phyloP scores from a whole-genome alignment of 1,140 invertebrate genomes.

The Leucophenga varia region DNA sequence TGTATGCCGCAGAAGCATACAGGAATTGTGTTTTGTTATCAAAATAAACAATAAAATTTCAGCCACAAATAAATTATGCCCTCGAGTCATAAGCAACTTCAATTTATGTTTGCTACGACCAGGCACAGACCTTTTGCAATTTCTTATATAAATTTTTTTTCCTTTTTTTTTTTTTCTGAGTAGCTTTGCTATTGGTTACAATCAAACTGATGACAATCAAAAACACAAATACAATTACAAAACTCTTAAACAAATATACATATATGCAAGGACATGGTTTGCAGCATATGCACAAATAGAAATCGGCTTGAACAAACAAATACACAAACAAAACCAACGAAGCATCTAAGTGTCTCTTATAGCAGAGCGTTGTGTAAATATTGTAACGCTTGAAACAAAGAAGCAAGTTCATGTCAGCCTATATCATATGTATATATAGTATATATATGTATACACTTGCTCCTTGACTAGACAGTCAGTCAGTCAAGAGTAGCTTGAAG shows the following conservation, averaged over 20 bases:
- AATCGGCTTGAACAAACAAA: constrained; percentile 29
- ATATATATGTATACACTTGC: too few species aligned
- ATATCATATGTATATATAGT: too few species aligned
- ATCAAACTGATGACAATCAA: constrained; percentile 48
- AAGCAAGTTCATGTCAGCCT: too few species aligned
- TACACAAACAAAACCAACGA: constrained; percentile 9
- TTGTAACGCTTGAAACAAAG: constrained; percentile 49
- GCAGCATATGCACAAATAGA: constrained; percentile 13
- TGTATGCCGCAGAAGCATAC: constrained; percentile 2
- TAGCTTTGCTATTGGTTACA: too few species aligned
- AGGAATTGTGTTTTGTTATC: constrained; percentile 39
- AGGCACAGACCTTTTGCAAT: neutral
- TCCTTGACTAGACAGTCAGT: too few species aligned
- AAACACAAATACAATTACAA: constrained; percentile 54
- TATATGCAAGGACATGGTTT: too few species aligned
- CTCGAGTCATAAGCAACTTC: constrained; percentile 32
- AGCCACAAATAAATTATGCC: constrained; percentile 48
- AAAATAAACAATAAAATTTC: constrained; percentile 51
- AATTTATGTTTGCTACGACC: neutral
- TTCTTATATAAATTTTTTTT: neutral
- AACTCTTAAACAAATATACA: constrained; percentile 29
- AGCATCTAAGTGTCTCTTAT: too few species aligned
- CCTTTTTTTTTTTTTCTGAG: too few species aligned
- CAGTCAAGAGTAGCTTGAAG: too few species aligned
- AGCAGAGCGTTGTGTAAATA: constrained; percentile 47